These are phyloP conservation scores for Agelas oroides DNA, from an alignment of 37 sponge, comb jelly and placozoan genomes.

Conservation along the genomic window DNA sequence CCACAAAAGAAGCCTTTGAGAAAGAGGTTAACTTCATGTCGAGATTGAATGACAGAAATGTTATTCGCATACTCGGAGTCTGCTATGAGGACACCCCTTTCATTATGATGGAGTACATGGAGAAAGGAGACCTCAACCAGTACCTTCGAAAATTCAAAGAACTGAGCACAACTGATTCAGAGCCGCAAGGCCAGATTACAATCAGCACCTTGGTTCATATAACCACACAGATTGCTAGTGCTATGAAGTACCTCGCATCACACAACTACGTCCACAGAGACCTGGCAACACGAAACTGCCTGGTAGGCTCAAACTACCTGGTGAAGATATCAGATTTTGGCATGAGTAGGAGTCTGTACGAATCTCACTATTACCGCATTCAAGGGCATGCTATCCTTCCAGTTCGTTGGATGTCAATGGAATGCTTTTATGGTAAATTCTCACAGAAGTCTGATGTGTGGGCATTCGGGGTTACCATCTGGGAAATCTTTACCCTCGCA, in stretches of 20 bases:
- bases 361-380: slow-evolving; percentile 65
- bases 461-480: slow-evolving; percentile 86
- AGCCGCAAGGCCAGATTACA: neutral
- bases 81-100: slow-evolving; percentile 40
- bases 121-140: slow-evolving; percentile 86
- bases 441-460: slow-evolving; percentile 84
- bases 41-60: slow-evolving; percentile 63
- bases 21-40: slow-evolving; percentile 85
- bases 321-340: slow-evolving; percentile 91
- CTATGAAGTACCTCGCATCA: slow-evolving; percentile 58
- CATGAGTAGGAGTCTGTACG: slow-evolving; percentile 79
- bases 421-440: slow-evolving; percentile 88
- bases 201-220: slow-evolving; percentile 37
- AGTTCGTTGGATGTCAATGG: slow-evolving; percentile 86
- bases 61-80: slow-evolving; percentile 62
- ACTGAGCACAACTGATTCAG: neutral
- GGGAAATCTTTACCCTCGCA: slow-evolving; percentile 83
- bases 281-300: slow-evolving; percentile 62
- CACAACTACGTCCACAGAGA: slow-evolving; percentile 61
- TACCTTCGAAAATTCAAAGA: slow-evolving; percentile 60
- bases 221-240: slow-evolving; percentile 57
- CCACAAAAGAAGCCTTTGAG: slow-evolving; percentile 60
- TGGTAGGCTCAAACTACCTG: slow-evolving; percentile 42
- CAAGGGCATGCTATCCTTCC: slow-evolving; percentile 62
- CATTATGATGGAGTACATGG: slow-evolving; percentile 94